phyloP scores from a whole-genome alignment of 2,888 invertebrate species.

The Coelopa pilipes region DNA sequence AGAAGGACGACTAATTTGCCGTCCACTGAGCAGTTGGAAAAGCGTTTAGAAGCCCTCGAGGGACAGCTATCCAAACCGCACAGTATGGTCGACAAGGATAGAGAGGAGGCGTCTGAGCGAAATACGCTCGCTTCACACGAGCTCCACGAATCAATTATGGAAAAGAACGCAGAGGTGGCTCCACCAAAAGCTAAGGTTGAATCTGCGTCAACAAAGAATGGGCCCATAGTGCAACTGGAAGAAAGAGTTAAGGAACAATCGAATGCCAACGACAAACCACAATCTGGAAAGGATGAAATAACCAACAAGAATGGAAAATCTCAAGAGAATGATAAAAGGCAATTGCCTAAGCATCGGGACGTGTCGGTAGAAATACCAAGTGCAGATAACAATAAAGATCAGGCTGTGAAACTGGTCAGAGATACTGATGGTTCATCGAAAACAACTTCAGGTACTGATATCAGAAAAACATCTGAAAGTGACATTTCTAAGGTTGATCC shows the following conservation, averaged over 20 bases:
- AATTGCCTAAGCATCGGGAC: background rate
- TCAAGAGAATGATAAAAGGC: background rate
- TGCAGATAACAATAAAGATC: background rate
- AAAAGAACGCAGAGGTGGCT: constrained; percentile 5
- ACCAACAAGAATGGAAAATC: background rate
- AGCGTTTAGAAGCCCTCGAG: constrained; percentile 57
- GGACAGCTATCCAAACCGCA: constrained; percentile 45
- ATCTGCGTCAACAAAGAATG: background rate
- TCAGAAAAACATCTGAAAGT: too few species aligned
- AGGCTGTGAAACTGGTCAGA: background rate
- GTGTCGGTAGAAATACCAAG: background rate
- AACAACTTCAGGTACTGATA: too few species aligned
- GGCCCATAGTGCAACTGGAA: background rate
- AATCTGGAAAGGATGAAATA: background rate
- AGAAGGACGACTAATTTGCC: constrained; percentile 43
- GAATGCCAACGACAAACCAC: background rate
- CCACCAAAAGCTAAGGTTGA: background rate
- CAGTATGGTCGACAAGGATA: constrained; percentile 10
- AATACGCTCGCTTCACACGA: background rate
- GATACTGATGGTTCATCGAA: too few species aligned
- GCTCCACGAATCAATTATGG: background rate
- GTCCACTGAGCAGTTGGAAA: constrained; percentile 52
- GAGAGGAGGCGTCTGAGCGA: background rate
- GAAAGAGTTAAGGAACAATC: background rate
- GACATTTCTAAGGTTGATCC: too few species aligned